Evolutionary conservation across 53 echinoderm and acorn worm species (phyloP).

Genomic region (Antedon mediterranea): DNA sequence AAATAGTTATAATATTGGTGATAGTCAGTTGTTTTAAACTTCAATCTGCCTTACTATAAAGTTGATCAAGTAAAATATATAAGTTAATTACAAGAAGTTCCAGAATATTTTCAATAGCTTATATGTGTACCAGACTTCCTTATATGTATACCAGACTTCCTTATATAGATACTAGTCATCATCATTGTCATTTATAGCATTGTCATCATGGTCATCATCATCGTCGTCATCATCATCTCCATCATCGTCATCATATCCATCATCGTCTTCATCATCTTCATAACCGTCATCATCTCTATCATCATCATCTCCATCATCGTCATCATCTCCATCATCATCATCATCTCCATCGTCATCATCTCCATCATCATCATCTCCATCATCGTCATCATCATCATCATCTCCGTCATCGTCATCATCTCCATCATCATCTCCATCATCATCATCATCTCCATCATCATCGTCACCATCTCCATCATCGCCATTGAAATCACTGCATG

Average conservation of each 20-base stretch:
- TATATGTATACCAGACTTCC: no score
- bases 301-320: background rate
- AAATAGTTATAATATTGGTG: no score
- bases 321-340: background rate
- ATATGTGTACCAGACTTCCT: no score
- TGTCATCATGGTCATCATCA: background rate
- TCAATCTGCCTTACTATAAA: no score
- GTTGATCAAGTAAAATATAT: no score
- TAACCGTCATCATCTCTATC: background rate
- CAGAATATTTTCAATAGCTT: no score
- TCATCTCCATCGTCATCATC: constrained; percentile 5
- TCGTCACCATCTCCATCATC: background rate
- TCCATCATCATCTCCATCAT: constrained; percentile 7
- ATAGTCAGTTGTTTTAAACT: no score
- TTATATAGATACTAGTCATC: background rate
- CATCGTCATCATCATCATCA: constrained; percentile 31
- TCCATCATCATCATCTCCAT: constrained; percentile 33
- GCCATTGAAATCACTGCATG: background rate
- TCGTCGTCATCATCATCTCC: background rate
- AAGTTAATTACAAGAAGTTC: no score
- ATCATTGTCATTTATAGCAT: background rate
- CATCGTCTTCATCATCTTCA: background rate
- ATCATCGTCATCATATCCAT: background rate
- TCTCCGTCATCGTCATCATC: constrained; percentile 33
- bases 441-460: constrained; percentile 4